Evolutionary conservation across 2,113 vertebrate genomes (phyloP).

Genomic region (Gambusia affinis): DNA sequence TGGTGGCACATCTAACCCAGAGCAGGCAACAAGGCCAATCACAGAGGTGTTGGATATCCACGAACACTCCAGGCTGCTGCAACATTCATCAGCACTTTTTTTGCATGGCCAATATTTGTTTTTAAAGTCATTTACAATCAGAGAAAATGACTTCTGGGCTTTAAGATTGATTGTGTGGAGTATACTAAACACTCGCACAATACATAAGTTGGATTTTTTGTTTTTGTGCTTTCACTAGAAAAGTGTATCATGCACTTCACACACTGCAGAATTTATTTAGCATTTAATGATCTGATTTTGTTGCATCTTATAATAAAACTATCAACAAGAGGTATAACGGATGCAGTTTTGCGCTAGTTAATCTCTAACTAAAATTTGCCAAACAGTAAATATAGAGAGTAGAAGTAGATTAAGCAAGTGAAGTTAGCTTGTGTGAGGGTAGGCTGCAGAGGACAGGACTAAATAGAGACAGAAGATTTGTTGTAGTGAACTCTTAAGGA

Average conservation of each 20-base stretch:
- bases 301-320: too few relatives aligned
- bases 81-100: slow-evolving; percentile 59
- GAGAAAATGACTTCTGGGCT: slow-evolving; percentile 13
- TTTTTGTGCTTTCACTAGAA: not conserved
- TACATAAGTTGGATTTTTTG: not conserved
- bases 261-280: not conserved
- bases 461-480: too few relatives aligned
- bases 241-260: not conserved
- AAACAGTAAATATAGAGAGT: not conserved
- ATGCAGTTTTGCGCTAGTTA: not conserved
- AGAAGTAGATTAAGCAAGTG: not conserved
- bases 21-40: slow-evolving; percentile 33
- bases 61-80: slow-evolving; percentile 47
- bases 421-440: too few relatives aligned
- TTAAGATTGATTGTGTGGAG: not conserved
- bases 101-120: slow-evolving; percentile 31
- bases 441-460: too few relatives aligned
- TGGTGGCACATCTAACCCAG: slow-evolving; percentile 45
- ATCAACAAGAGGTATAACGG: not conserved
- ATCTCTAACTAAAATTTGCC: not conserved
- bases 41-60: slow-evolving; percentile 62
- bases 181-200: too few relatives aligned
- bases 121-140: slow-evolving; percentile 47
- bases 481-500: too few relatives aligned
- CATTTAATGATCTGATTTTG: not conserved